These are phyloP conservation scores for Lepidurus arcticus DNA, from an alignment of 1,140 invertebrate species.

Conservation along the genomic window DNA sequence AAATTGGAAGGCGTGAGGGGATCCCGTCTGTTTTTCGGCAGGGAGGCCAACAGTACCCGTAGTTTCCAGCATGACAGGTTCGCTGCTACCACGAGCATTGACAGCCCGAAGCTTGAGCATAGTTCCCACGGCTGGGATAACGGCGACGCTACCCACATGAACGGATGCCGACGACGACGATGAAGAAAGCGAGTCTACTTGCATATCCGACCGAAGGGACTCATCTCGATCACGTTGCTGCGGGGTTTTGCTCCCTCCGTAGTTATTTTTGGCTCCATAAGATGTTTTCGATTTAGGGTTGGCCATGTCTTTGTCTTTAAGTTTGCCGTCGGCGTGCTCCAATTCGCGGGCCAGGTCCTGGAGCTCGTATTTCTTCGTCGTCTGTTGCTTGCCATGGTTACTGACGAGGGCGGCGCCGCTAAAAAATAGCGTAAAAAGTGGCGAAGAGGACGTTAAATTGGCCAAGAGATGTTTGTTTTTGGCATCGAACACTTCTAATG, in stretches of 20 bases:
- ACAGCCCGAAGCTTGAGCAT: slow-evolving; percentile 63
- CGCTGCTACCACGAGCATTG: slow-evolving; percentile 71
- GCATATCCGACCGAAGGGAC: not conserved
- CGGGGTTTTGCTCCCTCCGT: not conserved
- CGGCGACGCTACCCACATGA: slow-evolving; percentile 32
- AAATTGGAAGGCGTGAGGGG: slow-evolving; percentile 54
- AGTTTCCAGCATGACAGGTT: slow-evolving; percentile 57
- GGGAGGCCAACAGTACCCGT: slow-evolving; percentile 24
- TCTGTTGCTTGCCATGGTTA: not conserved
- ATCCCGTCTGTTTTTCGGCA: slow-evolving; percentile 28
- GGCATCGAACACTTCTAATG: slow-evolving; percentile 69
- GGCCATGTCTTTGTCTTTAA: slow-evolving; percentile 14
- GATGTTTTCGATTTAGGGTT: slow-evolving; percentile 28
- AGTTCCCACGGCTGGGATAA: slow-evolving; percentile 33
- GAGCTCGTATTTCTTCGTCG: slow-evolving; percentile 27
- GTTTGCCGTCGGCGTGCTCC: slow-evolving; percentile 12
- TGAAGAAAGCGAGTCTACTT: slow-evolving; percentile 26
- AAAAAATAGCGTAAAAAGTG: slow-evolving; percentile 32
- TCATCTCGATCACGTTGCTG: slow-evolving; percentile 28
- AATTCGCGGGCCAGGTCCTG: slow-evolving; percentile 20
- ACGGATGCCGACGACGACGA: slow-evolving; percentile 28
- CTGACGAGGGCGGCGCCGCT: slow-evolving; percentile 38
- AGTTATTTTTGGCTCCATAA: not conserved
- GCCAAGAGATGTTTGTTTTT: slow-evolving; percentile 45
- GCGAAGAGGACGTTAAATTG: slow-evolving; percentile 39